phyloP scores from a whole-genome alignment of 2,888 invertebrate species.

The Pristionchus exspectatus region DNA sequence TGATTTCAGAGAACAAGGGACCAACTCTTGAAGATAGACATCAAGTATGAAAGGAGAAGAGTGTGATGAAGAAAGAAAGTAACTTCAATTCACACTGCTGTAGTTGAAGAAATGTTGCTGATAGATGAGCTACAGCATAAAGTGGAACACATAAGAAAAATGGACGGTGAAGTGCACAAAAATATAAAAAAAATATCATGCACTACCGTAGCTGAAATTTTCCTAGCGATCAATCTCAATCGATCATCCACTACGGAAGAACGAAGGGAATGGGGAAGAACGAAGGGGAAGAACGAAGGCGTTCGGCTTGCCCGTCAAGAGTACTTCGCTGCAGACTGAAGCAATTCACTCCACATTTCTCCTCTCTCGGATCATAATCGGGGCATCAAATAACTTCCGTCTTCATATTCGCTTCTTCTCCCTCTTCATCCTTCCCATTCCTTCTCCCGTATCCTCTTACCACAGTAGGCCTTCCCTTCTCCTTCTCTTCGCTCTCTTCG shows the following conservation, averaged over 20 bases:
- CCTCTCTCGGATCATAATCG: constrained; percentile 12
- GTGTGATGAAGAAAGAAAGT: not conserved
- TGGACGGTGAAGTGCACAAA: not conserved
- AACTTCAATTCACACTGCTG: no score
- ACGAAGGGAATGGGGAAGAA: no score
- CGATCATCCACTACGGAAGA: no score
- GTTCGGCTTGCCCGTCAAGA: not conserved
- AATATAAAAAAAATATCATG: not conserved
- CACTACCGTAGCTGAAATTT: not conserved
- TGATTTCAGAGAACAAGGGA: not conserved
- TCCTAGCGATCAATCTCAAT: no score
- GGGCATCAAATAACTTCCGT: constrained; percentile 41
- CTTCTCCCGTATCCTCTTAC: constrained; percentile 28
- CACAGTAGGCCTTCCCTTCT: constrained; percentile 31
- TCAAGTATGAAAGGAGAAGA: not conserved
- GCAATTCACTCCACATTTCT: not conserved
- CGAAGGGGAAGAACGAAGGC: no score
- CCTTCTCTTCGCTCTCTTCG: constrained; percentile 42
- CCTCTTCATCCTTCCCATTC: constrained; percentile 28
- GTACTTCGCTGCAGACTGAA: not conserved
- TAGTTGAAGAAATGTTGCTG: not conserved
- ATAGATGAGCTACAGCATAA: not conserved
- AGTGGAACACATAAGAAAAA: not conserved
- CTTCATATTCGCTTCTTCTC: constrained; percentile 28
- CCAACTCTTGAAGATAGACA: not conserved